These are phyloP conservation scores for Montipora efflorescens DNA, from an alignment of 64 coral and sea anemone species.

Conservation along the genomic window DNA sequence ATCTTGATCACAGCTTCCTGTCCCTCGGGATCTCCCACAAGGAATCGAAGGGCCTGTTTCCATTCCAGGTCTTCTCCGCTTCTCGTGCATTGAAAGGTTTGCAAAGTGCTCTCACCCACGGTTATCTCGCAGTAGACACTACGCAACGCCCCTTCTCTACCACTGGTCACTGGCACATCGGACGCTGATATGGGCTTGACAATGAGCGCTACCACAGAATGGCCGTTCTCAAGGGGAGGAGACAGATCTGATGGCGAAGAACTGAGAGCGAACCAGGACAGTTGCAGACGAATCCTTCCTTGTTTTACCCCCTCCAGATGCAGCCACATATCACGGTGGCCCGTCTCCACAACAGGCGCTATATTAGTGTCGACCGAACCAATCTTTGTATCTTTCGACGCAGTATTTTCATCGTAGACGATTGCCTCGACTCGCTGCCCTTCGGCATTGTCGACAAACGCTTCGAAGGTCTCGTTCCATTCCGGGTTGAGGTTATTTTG, in stretches of 20 bases:
- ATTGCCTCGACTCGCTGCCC: conserved; percentile 76
- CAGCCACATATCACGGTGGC: conserved; percentile 85
- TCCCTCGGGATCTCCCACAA: conserved; percentile 69
- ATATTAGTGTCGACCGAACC: conserved; percentile 72
- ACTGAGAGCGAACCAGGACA: conserved; percentile 75
- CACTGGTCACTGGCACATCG: conserved; percentile 60
- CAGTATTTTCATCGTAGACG: conserved; percentile 89
- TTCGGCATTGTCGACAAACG: conserved; percentile 90
- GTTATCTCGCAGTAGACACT: conserved; percentile 89
- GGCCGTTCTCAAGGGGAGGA: conserved; percentile 29
- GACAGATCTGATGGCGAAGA: conserved; percentile 59
- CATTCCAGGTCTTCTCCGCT: conserved; percentile 77
- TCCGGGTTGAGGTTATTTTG: conserved; percentile 80
- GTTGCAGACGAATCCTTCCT: conserved; percentile 74
- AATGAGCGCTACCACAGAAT: conserved; percentile 78
- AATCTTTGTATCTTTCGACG: conserved; percentile 85
- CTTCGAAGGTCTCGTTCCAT: conserved; percentile 94
- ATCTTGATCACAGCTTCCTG: conserved; percentile 75
- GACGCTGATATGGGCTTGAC: conserved; percentile 82
- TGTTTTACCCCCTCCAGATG: conserved; percentile 90
- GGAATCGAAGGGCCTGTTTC: conserved; percentile 90
- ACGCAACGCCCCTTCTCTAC: conserved; percentile 38
- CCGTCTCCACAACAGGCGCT: conserved; percentile 73
- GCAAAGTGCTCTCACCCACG: conserved; percentile 62
- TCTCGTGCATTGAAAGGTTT: conserved; percentile 71